Percentiles rank a stretch among this genome's conserved stretches.
phyloP scores from a whole-genome alignment of 2,888 invertebrate species.

The Chymomyza procnemis region DNA sequence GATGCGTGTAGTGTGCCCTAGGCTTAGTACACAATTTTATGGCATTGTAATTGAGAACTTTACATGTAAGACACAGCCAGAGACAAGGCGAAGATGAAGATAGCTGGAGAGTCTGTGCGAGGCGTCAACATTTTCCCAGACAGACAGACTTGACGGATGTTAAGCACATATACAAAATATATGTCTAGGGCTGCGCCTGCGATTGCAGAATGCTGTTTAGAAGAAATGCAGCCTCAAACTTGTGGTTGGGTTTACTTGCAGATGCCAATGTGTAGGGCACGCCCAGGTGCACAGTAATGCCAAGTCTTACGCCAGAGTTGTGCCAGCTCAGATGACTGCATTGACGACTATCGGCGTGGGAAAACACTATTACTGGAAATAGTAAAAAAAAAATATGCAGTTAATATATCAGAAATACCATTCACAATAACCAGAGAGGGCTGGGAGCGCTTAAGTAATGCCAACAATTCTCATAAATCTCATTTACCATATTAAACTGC shows the following conservation, averaged over 20 bases:
- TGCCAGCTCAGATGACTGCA: constrained; percentile 12
- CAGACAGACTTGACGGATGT: constrained; percentile 32
- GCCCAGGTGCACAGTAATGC: constrained; percentile 38
- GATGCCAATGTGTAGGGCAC: constrained; percentile 6
- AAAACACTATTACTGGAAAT: constrained; percentile 23
- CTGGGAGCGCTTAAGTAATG: constrained; percentile 7
- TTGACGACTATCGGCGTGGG: constrained; percentile 60
- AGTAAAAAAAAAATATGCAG: neutral
- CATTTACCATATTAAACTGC: constrained; percentile 57
- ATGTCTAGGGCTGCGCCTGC: constrained; percentile 26
- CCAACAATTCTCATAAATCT: constrained; percentile 56
- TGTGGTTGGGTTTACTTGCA: constrained; percentile 28
- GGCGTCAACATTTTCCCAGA: constrained; percentile 35
- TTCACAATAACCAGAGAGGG: constrained; percentile 6
- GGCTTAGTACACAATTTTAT: constrained; percentile 37
- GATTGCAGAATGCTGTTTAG: constrained; percentile 19
- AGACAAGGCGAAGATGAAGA: neutral
- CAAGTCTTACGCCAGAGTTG: neutral
- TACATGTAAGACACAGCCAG: constrained; percentile 17
- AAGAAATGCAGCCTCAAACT: constrained; percentile 16
- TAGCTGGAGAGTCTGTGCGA: neutral
- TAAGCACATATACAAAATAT: constrained; percentile 32
- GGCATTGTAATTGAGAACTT: constrained; percentile 47
- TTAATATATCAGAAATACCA: neutral
- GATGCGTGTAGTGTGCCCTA: constrained; percentile 5